Percentiles rank a stretch among this genome's conserved stretches.
These are phyloP conservation scores for Parnassius mnemosyne DNA, from an alignment of 2,888 invertebrate species.

Conservation along the genomic window DNA sequence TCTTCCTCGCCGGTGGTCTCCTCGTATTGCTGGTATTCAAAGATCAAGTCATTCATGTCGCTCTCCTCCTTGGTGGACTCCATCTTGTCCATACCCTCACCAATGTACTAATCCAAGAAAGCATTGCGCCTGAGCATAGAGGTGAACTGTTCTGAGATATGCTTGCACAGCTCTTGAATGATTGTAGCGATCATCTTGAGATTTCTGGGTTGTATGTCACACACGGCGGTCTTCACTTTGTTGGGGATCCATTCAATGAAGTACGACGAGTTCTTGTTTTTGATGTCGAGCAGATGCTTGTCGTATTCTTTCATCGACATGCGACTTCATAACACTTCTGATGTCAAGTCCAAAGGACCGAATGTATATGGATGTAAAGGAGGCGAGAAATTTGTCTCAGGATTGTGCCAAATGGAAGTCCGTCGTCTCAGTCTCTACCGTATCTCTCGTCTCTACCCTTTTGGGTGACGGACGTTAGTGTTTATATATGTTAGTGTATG, in stretches of 20 bases:
- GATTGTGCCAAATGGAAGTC: no score
- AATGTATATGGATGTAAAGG: no score
- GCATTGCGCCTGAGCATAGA: conserved; percentile 98
- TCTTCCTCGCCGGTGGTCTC: conserved; percentile 92
- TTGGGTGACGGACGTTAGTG: no score
- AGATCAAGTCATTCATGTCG: conserved; percentile 97
- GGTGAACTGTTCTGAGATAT: conserved; percentile 94
- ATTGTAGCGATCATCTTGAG: conserved; percentile 97
- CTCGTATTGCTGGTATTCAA: conserved; percentile 97
- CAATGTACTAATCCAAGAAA: conserved; percentile 99
- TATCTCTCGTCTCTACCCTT: no score
- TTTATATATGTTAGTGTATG: no score
- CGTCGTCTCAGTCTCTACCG: no score
- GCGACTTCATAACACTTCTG: conserved; percentile 63
- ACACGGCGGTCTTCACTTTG: conserved; percentile 59
- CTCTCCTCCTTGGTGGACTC: conserved; percentile 92
- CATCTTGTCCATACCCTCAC: conserved; percentile 82
- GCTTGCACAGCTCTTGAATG: conserved; percentile 95
- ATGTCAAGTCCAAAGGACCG: no score
- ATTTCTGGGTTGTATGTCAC: conserved; percentile 92
- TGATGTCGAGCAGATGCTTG: conserved; percentile 96
- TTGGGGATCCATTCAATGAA: conserved; percentile 97
- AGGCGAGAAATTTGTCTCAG: no score
- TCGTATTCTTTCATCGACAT: conserved; percentile 97
- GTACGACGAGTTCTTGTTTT: conserved; percentile 95